Evolutionary conservation across 2,113 vertebrate species (phyloP).

Genomic region (Urocolius indicus): DNA sequence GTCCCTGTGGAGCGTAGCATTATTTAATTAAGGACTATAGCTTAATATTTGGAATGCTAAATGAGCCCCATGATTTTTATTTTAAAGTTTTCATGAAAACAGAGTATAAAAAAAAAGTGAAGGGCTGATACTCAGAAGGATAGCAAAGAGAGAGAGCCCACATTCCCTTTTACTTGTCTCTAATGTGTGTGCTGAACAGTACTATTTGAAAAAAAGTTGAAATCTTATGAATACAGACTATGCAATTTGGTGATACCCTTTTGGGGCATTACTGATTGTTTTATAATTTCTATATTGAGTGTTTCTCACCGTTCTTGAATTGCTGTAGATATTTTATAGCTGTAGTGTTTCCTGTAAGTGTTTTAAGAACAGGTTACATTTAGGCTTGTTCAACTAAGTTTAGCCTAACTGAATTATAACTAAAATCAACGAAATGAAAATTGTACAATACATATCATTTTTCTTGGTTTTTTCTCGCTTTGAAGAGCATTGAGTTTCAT

Average conservation of each 20-base stretch:
- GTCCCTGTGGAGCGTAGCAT: background rate
- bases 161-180: background rate
- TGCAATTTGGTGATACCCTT: background rate
- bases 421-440: background rate
- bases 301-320: background rate
- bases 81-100: background rate
- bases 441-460: background rate
- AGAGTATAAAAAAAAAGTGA: background rate
- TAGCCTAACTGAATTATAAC: background rate
- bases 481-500: slow-evolving; percentile 94
- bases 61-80: background rate
- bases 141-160: background rate
- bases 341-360: background rate
- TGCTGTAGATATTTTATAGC: background rate
- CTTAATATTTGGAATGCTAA: background rate
- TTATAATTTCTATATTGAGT: background rate
- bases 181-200: background rate
- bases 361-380: background rate
- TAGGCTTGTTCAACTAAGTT: background rate
- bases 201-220: background rate
- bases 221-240: background rate
- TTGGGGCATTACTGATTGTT: background rate
- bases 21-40: background rate
- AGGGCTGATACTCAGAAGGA: background rate
- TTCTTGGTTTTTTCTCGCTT: slow-evolving; percentile 23